Base-by-base conservation (phyloP, 1,140 invertebrate species). In the Ridgeia piscesae region DNA sequence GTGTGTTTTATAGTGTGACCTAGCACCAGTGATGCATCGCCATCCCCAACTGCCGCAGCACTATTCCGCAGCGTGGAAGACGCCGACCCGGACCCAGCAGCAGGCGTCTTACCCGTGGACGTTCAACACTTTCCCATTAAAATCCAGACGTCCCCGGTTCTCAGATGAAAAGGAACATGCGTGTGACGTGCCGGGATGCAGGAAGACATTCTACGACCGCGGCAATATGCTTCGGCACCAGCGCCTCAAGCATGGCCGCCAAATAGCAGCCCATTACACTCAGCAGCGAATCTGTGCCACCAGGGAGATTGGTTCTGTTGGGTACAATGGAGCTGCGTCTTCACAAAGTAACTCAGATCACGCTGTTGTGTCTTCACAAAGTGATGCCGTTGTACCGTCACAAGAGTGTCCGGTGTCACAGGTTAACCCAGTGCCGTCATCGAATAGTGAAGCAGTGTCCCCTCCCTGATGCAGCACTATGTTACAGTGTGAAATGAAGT, bases 181-280 rank as follows among this genome's bases (percentile, higher is more conserved):
- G 17, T 91, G 91, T 91, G 50, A 35, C 21, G 4, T n/a, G 17
- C 34, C 34, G 11, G 91, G 91, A 11, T 91, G 91, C 48, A 0
- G 35, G 17, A 91, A 91, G 91, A 50, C 91, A n/a, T 91, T 91
- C 91, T 91, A 91, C 50, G 91, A 91, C 35, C 34, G 91, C 1
- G 42, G 42, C 33, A 91, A 91, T 35, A 35, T 91, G 34, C 48
- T 42, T 34, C 91, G 50, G 9, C 91, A 91, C 42, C 91, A 91
- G 34, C 35, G 35, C 21, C 33, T 91, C 35, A 91, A 91, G 34
- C 91, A 91, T 90, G 89, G 89, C 34, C 89, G 89, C 34, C 17
- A 34, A 89, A 89, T 33, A 89, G 89, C 42, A 31, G 58, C 58
- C 14, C 58, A 77, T 17, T 77, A 21, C 58, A 27, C 58, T 77